Base-by-base conservation (phyloP, 1,140 invertebrate species). In the Scaptomyza hsui region DNA sequence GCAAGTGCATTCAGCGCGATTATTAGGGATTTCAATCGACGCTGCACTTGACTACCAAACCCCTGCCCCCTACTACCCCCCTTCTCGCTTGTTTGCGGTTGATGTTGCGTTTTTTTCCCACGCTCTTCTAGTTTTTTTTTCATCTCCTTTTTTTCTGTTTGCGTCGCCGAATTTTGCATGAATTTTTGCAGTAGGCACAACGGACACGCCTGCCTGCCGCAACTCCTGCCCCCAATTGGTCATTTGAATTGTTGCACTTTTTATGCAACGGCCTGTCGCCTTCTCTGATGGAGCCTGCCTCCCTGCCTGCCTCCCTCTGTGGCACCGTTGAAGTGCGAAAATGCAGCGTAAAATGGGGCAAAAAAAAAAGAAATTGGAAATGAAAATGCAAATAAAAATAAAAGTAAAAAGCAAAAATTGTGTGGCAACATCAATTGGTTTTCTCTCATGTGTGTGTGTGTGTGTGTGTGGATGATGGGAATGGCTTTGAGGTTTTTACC, bases 241-340 rank as follows among this genome's bases (percentile, higher is more conserved):
- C 80, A 85, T 86, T 86, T 85, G 80, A 85, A 85, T 85, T 85
- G 80, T 85, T 85, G 80, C 80, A 85, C 80, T 85, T 85, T 85
- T 85, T 85, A 85, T 85, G 80, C 80, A 85, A 62, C 72, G 44
- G 65, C 64, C 60, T 71, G 79, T 71, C 59, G 72, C 44, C 49
- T 44, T 21, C 37, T 29, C 53, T 41, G 39, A 15, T 49, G 64
- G 18, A 44, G 48, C 18, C 16, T 51, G 51, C 44, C 51, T 21
- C 19, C 2, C 4, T 29, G 6, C 6, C 6, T 29, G 26, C 26
- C 26, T 29, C 6, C 26, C 26, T 21, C 2, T 21, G 1, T 21
- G 19, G 19, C 19, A 49, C 49, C 68, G 81, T 71, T 86, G 81
- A 85, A 85, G 81, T 85, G 81, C 86, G 81, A 85, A 85, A 85